These are phyloP conservation scores for Bos taurus DNA, from an alignment of 2,113 vertebrate genomes.

Conservation along the genomic window ARS-UCD2.0 NC_037343.1:50374501-50375000, in stretches of 20 bases:
- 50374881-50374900: background rate
- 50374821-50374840: background rate
- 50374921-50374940: background rate
- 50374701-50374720: constrained; percentile 85
- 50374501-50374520: accelerated
- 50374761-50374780: background rate
- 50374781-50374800: background rate
- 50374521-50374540: constrained; percentile 84
- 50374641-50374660: constrained; percentile 98
- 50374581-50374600: constrained; percentile 82
- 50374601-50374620: constrained; percentile 90
- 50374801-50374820: background rate
- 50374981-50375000: background rate
- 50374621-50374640: constrained; percentile 92
- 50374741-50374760: background rate
- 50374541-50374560: constrained; percentile 94
- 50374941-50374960: background rate
- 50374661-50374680: constrained; percentile 96
- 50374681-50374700: constrained; percentile 98
- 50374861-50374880: background rate
- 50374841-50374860: background rate
- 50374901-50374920: background rate
- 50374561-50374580: constrained; percentile 90
- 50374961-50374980: background rate
- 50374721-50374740: background rate